phyloP scores from a whole-genome alignment of 2,113 vertebrate genomes.

The Haemorhous mexicanus region DNA sequence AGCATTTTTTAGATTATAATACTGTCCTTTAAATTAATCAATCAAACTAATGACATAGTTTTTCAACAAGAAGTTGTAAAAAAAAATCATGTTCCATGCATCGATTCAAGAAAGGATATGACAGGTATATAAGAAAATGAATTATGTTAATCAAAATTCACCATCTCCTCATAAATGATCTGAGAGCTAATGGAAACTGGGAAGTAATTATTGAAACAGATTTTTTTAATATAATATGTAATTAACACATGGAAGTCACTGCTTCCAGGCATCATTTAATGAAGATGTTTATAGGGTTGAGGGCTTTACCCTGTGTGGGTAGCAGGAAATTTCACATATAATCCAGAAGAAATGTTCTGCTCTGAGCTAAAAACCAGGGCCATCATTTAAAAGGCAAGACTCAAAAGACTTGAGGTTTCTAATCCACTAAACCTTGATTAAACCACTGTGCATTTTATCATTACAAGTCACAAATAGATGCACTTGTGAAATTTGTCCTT shows the following conservation, averaged over 20 bases:
- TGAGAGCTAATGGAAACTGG: constrained; percentile 39
- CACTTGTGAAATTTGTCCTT: background rate
- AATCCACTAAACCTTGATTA: background rate
- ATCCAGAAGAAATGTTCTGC: background rate
- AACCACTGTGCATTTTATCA: background rate
- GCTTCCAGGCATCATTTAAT: constrained; percentile 55
- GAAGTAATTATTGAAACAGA: constrained; percentile 40
- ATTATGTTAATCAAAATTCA: constrained; percentile 3
- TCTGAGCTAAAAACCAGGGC: background rate
- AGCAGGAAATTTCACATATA: background rate
- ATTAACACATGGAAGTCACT: constrained; percentile 34
- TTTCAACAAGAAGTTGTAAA: background rate
- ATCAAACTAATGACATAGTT: background rate
- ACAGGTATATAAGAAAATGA: background rate
- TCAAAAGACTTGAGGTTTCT: background rate
- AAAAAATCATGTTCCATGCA: background rate
- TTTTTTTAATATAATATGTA: constrained; percentile 22
- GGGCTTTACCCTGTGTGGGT: background rate
- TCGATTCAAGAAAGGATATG: background rate
- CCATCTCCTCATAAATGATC: background rate
- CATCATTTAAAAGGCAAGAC: background rate
- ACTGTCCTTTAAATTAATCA: background rate
- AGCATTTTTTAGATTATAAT: background rate
- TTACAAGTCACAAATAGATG: background rate
- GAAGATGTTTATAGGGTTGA: constrained; percentile 16